A percentile compares a stretch with the other conserved stretches of the same genome.
phyloP scores from a whole-genome alignment of 2,113 vertebrate species.

The Cnemophilus loriae region DNA sequence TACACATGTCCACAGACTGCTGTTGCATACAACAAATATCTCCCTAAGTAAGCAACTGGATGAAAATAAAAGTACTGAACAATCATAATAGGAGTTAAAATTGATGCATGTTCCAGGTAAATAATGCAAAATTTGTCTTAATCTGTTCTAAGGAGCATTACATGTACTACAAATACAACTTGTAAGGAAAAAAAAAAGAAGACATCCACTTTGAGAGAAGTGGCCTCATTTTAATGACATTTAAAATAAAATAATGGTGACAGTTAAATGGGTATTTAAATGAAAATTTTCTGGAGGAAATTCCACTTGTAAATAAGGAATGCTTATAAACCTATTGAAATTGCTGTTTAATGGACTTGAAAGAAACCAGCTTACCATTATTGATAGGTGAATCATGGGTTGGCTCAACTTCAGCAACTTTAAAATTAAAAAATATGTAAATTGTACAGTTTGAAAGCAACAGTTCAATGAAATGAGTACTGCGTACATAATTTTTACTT shows the following conservation, averaged over 20 bases:
- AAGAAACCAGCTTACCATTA: conserved; percentile 61
- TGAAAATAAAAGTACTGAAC: neutral
- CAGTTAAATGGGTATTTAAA: neutral
- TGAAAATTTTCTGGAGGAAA: neutral
- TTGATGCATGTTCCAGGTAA: neutral
- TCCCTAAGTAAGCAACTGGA: neutral
- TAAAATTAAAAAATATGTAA: neutral
- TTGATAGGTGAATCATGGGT: conserved; percentile 63
- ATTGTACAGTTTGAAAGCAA: neutral
- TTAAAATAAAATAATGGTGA: neutral
- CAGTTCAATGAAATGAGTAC: neutral
- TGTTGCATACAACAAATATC: neutral
- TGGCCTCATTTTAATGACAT: neutral
- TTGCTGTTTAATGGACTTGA: neutral
- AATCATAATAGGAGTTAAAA: neutral
- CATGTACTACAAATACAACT: neutral
- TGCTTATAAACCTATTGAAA: neutral
- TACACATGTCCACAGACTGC: neutral
- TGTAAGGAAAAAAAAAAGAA: neutral
- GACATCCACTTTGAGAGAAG: neutral
- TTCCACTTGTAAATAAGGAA: neutral
- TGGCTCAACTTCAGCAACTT: conserved; percentile 44
- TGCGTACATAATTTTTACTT: neutral
- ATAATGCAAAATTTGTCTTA: neutral
- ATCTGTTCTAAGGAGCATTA: neutral